phyloP scores from a whole-genome alignment of 1,140 invertebrate species.

The Drosophila nigromelanica region DNA sequence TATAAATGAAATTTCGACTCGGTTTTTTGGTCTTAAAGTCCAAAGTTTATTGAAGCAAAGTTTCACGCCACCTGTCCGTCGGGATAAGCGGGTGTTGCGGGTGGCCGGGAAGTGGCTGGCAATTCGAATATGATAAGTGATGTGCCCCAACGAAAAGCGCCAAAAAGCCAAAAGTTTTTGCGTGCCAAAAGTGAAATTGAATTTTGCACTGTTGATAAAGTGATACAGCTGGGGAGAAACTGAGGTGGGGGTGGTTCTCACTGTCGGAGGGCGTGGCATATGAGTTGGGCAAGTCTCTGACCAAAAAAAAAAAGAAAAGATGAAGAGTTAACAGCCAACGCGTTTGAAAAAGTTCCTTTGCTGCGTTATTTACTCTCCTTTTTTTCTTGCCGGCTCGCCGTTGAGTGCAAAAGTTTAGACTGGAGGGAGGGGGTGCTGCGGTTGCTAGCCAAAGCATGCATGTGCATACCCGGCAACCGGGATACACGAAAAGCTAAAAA shows the following conservation, averaged over 20 bases:
- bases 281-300: constrained; percentile 28
- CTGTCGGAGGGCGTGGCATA: constrained; percentile 21
- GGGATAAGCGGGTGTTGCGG: neutral
- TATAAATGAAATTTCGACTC: constrained; percentile 21
- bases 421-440: neutral
- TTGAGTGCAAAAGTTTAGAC: constrained; percentile 43
- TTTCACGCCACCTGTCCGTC: constrained; percentile 21
- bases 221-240: constrained; percentile 44
- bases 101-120: neutral
- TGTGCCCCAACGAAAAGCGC: constrained; percentile 29
- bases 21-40: constrained; percentile 32
- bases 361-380: constrained; percentile 9
- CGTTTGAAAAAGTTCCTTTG: constrained; percentile 45
- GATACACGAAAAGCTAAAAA: constrained; percentile 18
- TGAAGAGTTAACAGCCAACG: constrained; percentile 38
- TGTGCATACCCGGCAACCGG: constrained; percentile 1
- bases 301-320: constrained; percentile 38
- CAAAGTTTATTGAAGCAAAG: constrained; percentile 34
- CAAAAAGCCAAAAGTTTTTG: constrained; percentile 40
- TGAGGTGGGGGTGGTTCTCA: neutral
- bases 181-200: constrained; percentile 76
- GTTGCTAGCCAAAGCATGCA: constrained; percentile 4
- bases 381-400: constrained; percentile 4
- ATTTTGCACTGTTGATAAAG: constrained; percentile 74
- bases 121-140: constrained; percentile 75